Conservation (phyloP, 1,140 invertebrate species). For the Nephila pilipes region DNA sequence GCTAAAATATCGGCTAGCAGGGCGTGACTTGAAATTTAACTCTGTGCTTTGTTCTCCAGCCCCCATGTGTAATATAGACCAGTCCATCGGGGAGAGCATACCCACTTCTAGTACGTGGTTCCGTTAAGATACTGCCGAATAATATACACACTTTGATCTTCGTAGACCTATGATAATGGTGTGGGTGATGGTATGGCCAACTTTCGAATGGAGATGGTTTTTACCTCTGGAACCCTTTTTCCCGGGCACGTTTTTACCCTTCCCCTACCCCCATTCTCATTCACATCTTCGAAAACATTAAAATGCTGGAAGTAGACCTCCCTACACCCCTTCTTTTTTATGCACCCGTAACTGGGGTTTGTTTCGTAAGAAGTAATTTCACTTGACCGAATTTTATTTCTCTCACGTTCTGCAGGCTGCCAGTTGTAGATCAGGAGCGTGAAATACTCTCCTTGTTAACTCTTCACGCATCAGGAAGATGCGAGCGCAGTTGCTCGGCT, state of each 20-base stretch:
- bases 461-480: constrained; percentile 38
- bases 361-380: constrained; percentile 52
- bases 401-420: not conserved
- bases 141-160: constrained; percentile 70
- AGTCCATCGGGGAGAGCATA: not conserved
- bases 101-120: constrained; percentile 57
- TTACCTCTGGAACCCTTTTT: constrained; percentile 25
- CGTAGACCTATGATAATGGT: constrained; percentile 62
- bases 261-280: not conserved
- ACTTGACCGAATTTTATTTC: constrained; percentile 54
- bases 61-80: not conserved
- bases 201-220: constrained; percentile 39
- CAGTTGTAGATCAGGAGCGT: not conserved
- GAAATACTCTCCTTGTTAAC: constrained; percentile 32
- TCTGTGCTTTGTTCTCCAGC: not conserved
- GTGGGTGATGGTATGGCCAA: constrained; percentile 65
- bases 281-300: constrained; percentile 52
- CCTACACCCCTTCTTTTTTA: not conserved
- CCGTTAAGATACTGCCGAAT: constrained; percentile 58
- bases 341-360: constrained; percentile 57
- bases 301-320: constrained; percentile 21
- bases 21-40: not conserved
- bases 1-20: no score
- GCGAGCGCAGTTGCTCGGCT: not conserved
- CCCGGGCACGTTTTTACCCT: not conserved